These are phyloP conservation scores for Protobothrops mucrosquamatus DNA, from an alignment of 2,113 vertebrate species.

Conservation along the genomic window DNA sequence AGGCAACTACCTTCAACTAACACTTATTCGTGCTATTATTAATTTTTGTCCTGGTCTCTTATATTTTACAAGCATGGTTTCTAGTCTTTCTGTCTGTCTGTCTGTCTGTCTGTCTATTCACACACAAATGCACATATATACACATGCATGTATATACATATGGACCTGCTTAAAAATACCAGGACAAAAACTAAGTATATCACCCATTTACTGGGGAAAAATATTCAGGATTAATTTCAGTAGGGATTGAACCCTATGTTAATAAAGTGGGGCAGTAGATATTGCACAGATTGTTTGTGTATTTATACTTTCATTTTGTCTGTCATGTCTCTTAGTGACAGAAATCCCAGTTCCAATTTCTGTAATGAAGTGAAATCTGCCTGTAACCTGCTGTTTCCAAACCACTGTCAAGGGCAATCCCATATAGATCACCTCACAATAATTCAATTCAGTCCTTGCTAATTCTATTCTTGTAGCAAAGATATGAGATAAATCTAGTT, in stretches of 20 bases:
- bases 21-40: neutral
- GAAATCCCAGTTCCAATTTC: neutral
- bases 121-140: neutral
- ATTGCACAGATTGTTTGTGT: neutral
- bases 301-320: neutral
- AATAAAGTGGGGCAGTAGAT: neutral
- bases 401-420: neutral
- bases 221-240: neutral
- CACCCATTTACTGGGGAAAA: neutral
- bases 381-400: neutral
- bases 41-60: neutral
- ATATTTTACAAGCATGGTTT: neutral
- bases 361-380: neutral
- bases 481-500: neutral
- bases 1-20: neutral
- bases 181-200: neutral
- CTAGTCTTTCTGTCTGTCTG: neutral
- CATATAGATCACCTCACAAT: neutral
- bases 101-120: neutral
- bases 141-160: neutral
- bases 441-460: neutral
- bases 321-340: neutral
- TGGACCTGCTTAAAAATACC: neutral
- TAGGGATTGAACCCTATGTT: neutral
- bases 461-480: neutral